Evolutionary conservation across 2,113 vertebrate species (phyloP).

Genomic region (Azemiops feae): DNA sequence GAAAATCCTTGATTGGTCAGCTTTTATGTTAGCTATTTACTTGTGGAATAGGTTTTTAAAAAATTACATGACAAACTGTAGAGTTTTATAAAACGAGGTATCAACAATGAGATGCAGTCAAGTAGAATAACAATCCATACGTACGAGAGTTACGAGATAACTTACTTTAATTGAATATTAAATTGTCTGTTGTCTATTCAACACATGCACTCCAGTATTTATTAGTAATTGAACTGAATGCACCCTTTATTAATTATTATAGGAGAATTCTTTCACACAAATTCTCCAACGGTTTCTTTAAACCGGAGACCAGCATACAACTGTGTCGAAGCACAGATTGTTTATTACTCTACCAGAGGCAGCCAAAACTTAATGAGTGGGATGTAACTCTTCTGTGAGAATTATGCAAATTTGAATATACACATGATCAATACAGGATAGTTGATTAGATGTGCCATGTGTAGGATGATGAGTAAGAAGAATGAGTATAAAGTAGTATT

Average conservation of each 20-base stretch:
- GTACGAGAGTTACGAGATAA: neutral
- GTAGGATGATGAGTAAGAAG: neutral
- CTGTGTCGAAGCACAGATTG: neutral
- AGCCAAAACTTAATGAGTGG: neutral
- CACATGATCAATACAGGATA: neutral
- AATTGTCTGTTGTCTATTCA: neutral
- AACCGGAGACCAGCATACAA: neutral
- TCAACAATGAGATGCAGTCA: neutral
- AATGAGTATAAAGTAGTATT: neutral
- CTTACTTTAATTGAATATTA: neutral
- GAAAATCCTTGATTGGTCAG: neutral
- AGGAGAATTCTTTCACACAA: neutral
- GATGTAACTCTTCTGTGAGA: neutral
- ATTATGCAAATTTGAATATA: neutral
- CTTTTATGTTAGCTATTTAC: neutral
- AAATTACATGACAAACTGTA: neutral
- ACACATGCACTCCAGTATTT: neutral
- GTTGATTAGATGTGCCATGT: neutral
- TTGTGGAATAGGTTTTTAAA: neutral
- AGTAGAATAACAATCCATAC: neutral
- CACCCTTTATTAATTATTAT: neutral
- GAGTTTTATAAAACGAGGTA: neutral
- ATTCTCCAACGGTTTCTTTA: neutral
- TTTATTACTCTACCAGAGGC: neutral
- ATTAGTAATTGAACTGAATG: neutral